Evolutionary conservation across 2,797 vertebrate species (phyloP), one percentile per base, ranked within the genome.

Genomic region (Eulemur albifrons): DNA sequence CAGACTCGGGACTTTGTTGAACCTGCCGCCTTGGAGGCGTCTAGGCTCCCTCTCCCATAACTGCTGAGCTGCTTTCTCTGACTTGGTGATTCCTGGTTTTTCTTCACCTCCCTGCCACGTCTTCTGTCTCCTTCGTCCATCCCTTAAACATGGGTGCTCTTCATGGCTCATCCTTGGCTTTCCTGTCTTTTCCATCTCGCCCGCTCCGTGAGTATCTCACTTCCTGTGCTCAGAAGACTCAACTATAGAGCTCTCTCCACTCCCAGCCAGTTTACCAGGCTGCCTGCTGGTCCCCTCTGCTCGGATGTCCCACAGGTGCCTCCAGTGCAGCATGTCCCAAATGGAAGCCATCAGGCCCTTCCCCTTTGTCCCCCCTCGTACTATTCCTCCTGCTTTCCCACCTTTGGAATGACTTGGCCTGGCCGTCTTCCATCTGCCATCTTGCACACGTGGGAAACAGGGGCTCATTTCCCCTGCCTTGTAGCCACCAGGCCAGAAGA

Each of bases 171-270:
- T 27, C 27, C 52, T 48, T 20, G 35, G 61, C 82, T 63, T 93
- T 65, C 35, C 35, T 2, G 11, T 35, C 63, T 35, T 52, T 72
- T 48, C 23, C 25, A 23, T n/a, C 40, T 25, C 27, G 9, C 40
- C 23, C 0, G 0, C 13, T 69, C 50, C 20, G 0, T 15, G 61
- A 59, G 35, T 1, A 9, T 27, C 48, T 61, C 3, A 0, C 80
- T 13, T 21, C 50, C 38, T 13, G 5, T 59, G 81, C 73, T 90
- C 4, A 5, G 63, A 76, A 48, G 40, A 67, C 35, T 61, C 45
- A 65, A 27, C 54, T 50, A 69, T 3, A n/a, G 82, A 45, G 43
- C 20, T 7, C 38, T 50, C 40, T 67, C 35, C 80, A 45, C 35
- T 76, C 50, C 45, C 13, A 6, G n/a, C 35, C 45, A 76, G 38